Base-by-base conservation (phyloP, 2,888 invertebrate species). In the Acholoe squamosa region DNA sequence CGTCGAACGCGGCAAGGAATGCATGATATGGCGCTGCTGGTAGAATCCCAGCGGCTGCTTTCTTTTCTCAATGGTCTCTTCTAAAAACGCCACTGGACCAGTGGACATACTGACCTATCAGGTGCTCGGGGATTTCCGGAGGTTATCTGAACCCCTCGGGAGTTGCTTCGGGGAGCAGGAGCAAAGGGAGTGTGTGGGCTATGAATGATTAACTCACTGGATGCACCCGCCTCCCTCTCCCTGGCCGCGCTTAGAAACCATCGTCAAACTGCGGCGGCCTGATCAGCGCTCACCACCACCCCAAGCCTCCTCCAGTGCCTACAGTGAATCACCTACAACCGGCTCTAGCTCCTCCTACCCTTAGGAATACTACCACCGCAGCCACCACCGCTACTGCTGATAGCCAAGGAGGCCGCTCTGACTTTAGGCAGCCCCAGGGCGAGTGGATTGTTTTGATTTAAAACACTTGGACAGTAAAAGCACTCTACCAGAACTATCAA, bases 151-250 rank as follows among this genome's bases (percentile, higher is more conserved):
- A 43, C 43, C 43, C 22, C 61, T 61, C n/a, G 61, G 61, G 61
- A 61, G 61, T n/a, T n/a, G 61, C 61, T 61, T n/a, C 61, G 61
- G 61, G 43, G 43, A 43, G 43, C 43, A 43, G 43, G 43, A 43
- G 43, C 43, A 43, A 10, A 43, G 43, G 61, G 61, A 61, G 61
- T 19, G 14, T n/a, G 61, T 5, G 16, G 71, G 71, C 71, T 28
- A 71, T 71, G 71, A 71, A 71, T 71, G 71, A 71, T 71, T 71
- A 28, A 71, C 28, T 71, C 71, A 14, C 71, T n/a, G 61, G 61
- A 61, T 3, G 61, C 19, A 19, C 61, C n/a, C 43, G 14, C 43
- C 61, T 61, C 61, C 5, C 19, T n/a, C 22, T n/a, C 61, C 71
- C 3, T 5, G 71, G 71, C 71, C 14, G 28, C 25, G 25, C 71